A percentile compares a stretch with the other conserved stretches of the same genome.
phyloP scores from a whole-genome alignment of 2,888 invertebrate genomes.

The Julus scanicus region DNA sequence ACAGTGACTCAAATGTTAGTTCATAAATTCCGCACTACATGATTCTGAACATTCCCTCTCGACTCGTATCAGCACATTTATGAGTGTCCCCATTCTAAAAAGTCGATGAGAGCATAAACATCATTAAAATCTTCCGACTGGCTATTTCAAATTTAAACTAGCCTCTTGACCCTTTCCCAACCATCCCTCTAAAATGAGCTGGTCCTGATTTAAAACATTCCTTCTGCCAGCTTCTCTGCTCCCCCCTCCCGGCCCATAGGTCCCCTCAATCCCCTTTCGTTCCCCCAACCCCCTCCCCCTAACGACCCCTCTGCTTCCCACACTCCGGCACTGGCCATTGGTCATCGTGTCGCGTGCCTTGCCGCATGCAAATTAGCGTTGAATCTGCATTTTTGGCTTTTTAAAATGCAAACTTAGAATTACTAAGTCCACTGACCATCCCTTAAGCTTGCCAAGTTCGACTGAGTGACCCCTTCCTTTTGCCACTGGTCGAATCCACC shows the following conservation, averaged over 20 bases:
- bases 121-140: constrained; percentile 42
- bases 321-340: constrained; percentile 14
- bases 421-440: constrained; percentile 36
- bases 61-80: not conserved
- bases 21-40: not conserved
- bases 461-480: not conserved
- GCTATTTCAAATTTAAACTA: constrained; percentile 39
- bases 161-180: constrained; percentile 31
- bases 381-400: constrained; percentile 42
- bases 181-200: constrained; percentile 13
- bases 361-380: constrained; percentile 39
- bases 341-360: constrained; percentile 27
- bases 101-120: constrained; percentile 30
- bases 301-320: constrained; percentile 5
- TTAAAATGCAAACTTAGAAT: constrained; percentile 36
- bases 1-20: not conserved
- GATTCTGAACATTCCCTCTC: not conserved
- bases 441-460: constrained; percentile 23
- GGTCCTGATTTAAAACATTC: constrained; percentile 32
- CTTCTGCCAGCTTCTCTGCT: not conserved
- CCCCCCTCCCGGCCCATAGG: not conserved
- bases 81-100: constrained; percentile 3
- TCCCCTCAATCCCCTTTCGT: not conserved
- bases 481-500: constrained; percentile 17
- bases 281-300: not conserved